Conservation (phyloP, 1,140 invertebrate species). For the Lepidurus couesii region DNA sequence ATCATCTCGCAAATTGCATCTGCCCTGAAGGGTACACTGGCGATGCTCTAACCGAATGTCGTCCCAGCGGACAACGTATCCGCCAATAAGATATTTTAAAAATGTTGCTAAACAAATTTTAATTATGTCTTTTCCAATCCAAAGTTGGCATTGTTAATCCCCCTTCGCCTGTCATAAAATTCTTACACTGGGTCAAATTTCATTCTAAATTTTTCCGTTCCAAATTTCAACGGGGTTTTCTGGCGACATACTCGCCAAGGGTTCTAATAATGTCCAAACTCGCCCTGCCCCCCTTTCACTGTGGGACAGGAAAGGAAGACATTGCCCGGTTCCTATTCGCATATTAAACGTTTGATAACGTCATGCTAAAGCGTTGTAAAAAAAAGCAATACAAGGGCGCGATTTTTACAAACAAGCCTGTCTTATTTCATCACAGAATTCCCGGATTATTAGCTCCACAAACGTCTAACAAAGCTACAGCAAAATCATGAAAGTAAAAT, state of each 20-base stretch:
- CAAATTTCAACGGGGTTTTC: neutral
- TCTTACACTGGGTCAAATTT: neutral
- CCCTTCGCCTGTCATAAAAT: neutral
- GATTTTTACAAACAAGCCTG: constrained; percentile 1
- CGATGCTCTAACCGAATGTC: constrained; percentile 62
- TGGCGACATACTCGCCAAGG: neutral
- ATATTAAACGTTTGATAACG: neutral
- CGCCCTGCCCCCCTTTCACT: neutral
- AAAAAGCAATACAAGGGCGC: neutral
- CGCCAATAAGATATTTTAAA: neutral
- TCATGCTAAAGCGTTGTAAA: neutral
- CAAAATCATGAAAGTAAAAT: neutral
- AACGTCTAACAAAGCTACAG: neutral
- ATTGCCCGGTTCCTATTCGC: neutral
- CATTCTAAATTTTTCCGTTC: neutral
- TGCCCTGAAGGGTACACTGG: constrained; percentile 74
- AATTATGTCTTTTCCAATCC: neutral
- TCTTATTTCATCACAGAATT: neutral
- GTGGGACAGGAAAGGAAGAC: too few species aligned
- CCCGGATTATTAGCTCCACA: neutral
- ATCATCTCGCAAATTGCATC: constrained; percentile 77
- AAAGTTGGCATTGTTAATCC: neutral
- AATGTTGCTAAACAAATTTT: neutral
- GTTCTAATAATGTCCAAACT: constrained; percentile 5
- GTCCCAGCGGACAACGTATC: constrained; percentile 35